Evolutionary conservation across 2,113 vertebrate species (phyloP).

Genomic region (Mesoclemmys tuberculata): DNA sequence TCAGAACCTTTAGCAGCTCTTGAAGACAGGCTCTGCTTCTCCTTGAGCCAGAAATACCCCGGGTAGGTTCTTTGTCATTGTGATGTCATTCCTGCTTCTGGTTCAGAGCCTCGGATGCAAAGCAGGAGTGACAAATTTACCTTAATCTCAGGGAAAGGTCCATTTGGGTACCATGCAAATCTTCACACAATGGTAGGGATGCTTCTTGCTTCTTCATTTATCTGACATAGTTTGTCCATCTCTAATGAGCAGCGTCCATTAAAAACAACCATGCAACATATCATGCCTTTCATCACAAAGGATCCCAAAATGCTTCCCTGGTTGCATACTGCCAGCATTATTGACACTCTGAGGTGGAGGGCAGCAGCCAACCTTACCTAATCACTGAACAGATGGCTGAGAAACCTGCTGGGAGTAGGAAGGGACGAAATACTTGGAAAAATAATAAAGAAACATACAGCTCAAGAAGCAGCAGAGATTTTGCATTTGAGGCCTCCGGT

Average conservation of each 20-base stretch:
- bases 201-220: not conserved
- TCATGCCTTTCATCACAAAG: not conserved
- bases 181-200: fast-evolving
- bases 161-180: not conserved
- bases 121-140: too few species aligned
- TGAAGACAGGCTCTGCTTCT: too few species aligned
- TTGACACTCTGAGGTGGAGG: not conserved
- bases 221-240: not conserved
- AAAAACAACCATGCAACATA: fast-evolving
- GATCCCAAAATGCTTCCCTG: not conserved
- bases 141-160: not conserved
- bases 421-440: not conserved
- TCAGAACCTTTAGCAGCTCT: too few species aligned
- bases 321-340: not conserved
- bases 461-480: not conserved
- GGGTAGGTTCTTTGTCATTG: too few species aligned
- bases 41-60: too few species aligned
- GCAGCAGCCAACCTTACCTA: not conserved
- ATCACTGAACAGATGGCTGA: not conserved
- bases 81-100: too few species aligned
- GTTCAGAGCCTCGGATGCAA: too few species aligned
- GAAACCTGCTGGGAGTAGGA: not conserved
- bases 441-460: not conserved
- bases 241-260: not conserved
- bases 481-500: not conserved